Evolutionary conservation across 92 coral and sea anemone genomes (phyloP), one percentile per base, ranked within the genome.

Genomic region (Umimayanthus kanabou): DNA sequence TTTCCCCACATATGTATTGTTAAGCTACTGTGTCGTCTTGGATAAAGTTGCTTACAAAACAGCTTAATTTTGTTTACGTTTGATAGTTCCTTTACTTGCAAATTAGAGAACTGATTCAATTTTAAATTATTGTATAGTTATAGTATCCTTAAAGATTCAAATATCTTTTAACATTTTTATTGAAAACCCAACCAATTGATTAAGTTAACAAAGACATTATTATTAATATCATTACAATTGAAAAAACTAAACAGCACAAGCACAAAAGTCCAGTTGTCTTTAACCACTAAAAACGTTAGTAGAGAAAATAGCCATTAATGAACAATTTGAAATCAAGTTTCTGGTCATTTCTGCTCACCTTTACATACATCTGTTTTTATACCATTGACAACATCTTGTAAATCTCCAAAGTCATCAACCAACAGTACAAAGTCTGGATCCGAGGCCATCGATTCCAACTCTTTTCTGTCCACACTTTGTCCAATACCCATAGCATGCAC

Each of bases 281-380:
- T 20, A 39, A 0, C 18, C 14, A 75, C 47, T 75, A 61, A 18
- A 33, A 61, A n/a, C 0, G 49, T 39, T 3, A 0, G 9, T 23
- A 37, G 23, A 26, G 30, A n/a, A 50, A 53, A 45, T 6, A 9
- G 10, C 23, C 9, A 23, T 10, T 3, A 50, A 47, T 79, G 13
- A 1, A 26, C 5, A 53, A n/a, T 2, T 55, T 9, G 40, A 73
- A 30, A 15, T 33, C 22, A 73, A 73, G 9, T 16, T 2, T 2
- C 50, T 47, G 50, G 10, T 47, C 50, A 47, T 3, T 2, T 6
- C 42, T 40, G 45, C 77, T 29, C 26, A 42, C 86, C 86, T 82
- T 82, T 69, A 30, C 86, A 82, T 14, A 82, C 22, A 40, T 67
- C 86, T 69, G 76, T 82, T 82, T 45, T 82, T 4, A 82, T 82